These are phyloP conservation scores for Distichodus sexfasciatus DNA, from an alignment of 2,797 vertebrate species.

Conservation along the genomic window DNA sequence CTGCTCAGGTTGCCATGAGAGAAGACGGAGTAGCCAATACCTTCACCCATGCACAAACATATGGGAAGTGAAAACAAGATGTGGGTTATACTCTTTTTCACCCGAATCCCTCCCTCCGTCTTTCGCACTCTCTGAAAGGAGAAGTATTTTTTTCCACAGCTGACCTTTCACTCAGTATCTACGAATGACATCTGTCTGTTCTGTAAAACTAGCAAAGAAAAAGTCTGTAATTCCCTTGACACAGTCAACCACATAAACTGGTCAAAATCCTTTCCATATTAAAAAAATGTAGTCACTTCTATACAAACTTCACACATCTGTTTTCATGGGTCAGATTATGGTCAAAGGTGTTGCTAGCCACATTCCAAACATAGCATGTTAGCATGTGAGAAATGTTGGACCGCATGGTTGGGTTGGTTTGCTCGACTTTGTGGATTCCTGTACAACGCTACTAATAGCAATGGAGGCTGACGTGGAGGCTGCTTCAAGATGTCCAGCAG, in stretches of 20 bases:
- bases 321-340: no score
- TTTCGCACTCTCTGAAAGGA: conserved; percentile 46
- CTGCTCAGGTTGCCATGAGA: conserved; percentile 76
- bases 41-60: conserved; percentile 62
- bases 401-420: conserved; percentile 6
- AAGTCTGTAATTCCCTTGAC: conserved; percentile 7
- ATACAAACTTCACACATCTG: not conserved
- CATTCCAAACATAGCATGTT: conserved; percentile 6
- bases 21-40: conserved; percentile 83
- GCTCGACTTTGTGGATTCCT: not conserved
- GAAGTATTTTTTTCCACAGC: conserved; percentile 57
- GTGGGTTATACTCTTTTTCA: conserved; percentile 52
- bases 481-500: conserved; percentile 58
- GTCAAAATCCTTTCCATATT: not conserved
- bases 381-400: conserved; percentile 3
- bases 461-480: conserved; percentile 9
- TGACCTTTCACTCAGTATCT: conserved; percentile 36
- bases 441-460: conserved; percentile 41
- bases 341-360: not conserved
- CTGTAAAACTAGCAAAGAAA: conserved; percentile 12
- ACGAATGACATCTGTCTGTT: conserved; percentile 28
- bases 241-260: not conserved
- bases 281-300: not conserved
- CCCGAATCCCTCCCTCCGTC: conserved; percentile 42
- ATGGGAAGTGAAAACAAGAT: conserved; percentile 69